Conservation (phyloP, 2,797 vertebrate genomes). For the Poecile montanus region DNA sequence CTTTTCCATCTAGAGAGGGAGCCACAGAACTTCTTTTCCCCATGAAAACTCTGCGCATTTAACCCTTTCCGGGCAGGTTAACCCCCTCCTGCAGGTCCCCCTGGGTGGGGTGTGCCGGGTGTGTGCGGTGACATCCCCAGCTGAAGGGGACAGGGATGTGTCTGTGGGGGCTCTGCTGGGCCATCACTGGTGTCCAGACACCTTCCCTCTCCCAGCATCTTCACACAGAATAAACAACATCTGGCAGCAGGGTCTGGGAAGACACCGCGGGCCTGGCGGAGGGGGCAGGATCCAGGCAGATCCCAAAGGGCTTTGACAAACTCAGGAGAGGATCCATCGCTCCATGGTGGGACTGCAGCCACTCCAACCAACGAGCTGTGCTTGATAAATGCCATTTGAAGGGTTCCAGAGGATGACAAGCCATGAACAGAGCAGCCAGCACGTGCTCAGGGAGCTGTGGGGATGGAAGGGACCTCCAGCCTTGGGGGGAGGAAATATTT, state of each 20-base stretch:
- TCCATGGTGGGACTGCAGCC: neutral
- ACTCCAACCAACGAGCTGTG: neutral
- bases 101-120: neutral
- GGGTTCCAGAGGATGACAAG: neutral
- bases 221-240: neutral
- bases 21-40: neutral
- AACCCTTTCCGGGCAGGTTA: neutral
- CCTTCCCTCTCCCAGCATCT: neutral
- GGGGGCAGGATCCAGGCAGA: neutral
- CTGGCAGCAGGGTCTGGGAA: neutral
- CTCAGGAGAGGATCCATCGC: neutral
- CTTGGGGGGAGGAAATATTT: neutral
- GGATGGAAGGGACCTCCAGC: neutral
- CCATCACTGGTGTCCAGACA: neutral
- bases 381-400: neutral
- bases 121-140: neutral
- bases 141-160: neutral
- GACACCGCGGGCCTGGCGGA: neutral
- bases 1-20: constrained; percentile 6
- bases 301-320: neutral
- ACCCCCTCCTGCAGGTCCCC: neutral
- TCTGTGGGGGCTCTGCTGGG: neutral
- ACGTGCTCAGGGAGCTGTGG: neutral
- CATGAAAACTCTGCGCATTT: neutral
- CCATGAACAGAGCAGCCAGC: neutral